Percentiles rank a stretch among this genome's conserved stretches.
Conservation (phyloP, 37 sponge, comb jelly and placozoan species). For the Cliona cf. orientalis region DNA sequence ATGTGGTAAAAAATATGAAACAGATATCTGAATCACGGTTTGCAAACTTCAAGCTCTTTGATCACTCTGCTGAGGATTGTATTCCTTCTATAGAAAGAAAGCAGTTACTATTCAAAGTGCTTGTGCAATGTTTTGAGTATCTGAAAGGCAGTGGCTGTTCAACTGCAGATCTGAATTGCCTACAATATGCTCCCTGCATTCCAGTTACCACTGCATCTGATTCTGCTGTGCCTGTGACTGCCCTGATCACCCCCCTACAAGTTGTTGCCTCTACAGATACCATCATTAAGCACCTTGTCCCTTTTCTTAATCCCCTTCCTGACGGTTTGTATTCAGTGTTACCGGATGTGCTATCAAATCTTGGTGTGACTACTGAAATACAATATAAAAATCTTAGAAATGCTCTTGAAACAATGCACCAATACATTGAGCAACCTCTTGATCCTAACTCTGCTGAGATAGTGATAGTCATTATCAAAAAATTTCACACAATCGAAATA, state of each 20-base stretch:
- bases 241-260: neutral
- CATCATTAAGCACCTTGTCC: neutral
- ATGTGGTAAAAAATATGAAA: conserved; percentile 20
- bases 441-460: conserved; percentile 2
- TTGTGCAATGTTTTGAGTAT: neutral
- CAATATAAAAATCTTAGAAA: neutral
- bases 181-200: conserved; percentile 17
- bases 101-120: neutral
- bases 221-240: neutral
- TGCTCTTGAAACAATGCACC: conserved; percentile 6
- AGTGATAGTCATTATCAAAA: no score
- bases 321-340: conserved; percentile 4
- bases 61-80: neutral
- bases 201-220: conserved; percentile 17
- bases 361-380: conserved; percentile 17
- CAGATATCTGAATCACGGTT: conserved; percentile 25
- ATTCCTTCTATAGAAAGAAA: neutral
- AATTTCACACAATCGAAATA: no score
- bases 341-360: neutral
- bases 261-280: neutral
- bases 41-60: conserved; percentile 10
- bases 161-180: neutral
- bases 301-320: conserved; percentile 19
- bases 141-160: neutral
- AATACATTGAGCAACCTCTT: neutral